phyloP scores from a whole-genome alignment of 2,113 vertebrate species.

The Sisor rabdophorus region DNA sequence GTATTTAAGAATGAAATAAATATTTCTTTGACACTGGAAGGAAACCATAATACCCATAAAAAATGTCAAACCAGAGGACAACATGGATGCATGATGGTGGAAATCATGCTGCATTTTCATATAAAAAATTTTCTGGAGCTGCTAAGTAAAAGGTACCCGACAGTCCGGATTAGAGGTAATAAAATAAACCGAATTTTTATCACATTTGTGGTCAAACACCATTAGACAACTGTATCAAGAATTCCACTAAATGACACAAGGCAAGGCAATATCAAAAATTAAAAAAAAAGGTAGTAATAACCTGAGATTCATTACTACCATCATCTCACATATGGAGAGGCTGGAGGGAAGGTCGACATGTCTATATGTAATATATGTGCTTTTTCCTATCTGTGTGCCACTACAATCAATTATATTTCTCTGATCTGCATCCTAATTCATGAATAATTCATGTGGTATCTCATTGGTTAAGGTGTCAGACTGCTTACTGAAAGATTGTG shows the following conservation, averaged over 20 bases:
- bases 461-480: too few species aligned
- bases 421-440: conserved; percentile 19
- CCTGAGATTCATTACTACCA: conserved; percentile 1
- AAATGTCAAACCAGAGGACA: too few species aligned
- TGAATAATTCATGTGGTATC: neutral
- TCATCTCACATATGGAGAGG: neutral
- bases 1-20: too few species aligned
- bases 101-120: neutral
- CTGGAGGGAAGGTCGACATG: neutral
- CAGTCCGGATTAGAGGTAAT: neutral
- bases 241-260: conserved; percentile 2
- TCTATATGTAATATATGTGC: conserved; percentile 6
- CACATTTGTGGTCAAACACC: neutral
- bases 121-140: neutral
- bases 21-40: too few species aligned
- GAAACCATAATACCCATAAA: too few species aligned
- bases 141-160: neutral
- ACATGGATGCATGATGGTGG: neutral
- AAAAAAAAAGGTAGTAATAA: neutral
- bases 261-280: neutral
- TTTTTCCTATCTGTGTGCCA: neutral
- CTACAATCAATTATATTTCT: conserved; percentile 11
- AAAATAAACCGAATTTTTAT: neutral
- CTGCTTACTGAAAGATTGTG: too few species aligned
- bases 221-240: neutral